phyloP scores from a whole-genome alignment of 2,797 vertebrate species.

The Mormyrops boulengeri region DNA sequence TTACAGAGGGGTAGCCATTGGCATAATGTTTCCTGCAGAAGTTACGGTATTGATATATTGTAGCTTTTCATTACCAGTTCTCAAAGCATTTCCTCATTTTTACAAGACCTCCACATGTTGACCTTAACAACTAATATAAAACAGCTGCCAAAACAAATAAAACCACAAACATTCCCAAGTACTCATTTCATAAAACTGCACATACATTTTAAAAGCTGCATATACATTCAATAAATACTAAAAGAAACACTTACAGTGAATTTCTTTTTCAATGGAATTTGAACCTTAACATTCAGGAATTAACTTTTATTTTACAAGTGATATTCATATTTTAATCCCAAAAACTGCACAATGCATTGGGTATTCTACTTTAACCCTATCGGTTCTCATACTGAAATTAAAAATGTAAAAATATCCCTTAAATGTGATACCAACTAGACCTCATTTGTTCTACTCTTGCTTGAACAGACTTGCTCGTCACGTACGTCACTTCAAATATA shows the following conservation, averaged over 20 bases:
- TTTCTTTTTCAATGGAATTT: neutral
- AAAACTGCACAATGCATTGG: neutral
- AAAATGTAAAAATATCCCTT: neutral
- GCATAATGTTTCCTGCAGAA: neutral
- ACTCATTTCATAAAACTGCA: neutral
- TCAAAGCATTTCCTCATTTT: conserved; percentile 3
- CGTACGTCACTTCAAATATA: neutral
- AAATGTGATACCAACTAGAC: neutral
- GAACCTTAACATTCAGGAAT: neutral
- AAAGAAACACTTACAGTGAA: neutral
- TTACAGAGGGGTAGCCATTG: neutral
- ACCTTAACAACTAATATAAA: neutral
- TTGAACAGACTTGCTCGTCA: neutral
- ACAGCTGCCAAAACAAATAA: neutral
- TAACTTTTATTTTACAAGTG: neutral
- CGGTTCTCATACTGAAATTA: neutral
- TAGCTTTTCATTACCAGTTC: neutral
- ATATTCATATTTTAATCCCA: neutral
- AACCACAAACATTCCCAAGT: neutral
- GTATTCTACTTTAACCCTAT: neutral
- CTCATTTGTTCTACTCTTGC: neutral
- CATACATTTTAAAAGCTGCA: neutral
- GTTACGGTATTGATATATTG: neutral
- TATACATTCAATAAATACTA: neutral
- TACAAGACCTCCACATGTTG: neutral